Evolutionary conservation across 2,888 invertebrate species (phyloP).

Genomic region (Ctena decussata): DNA sequence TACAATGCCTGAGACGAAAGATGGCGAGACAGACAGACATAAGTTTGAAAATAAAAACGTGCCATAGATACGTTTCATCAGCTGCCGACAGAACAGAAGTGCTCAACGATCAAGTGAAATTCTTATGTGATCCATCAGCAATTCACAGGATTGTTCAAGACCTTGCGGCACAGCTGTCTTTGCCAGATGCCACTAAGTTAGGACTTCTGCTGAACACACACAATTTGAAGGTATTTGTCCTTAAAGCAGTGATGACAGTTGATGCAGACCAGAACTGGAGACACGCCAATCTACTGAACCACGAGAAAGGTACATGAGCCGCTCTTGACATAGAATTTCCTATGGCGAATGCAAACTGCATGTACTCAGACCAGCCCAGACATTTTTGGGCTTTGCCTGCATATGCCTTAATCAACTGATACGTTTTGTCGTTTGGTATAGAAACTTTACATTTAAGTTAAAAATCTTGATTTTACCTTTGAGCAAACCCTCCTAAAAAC

Average conservation of each 20-base stretch:
- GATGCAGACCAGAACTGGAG: background rate
- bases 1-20: background rate
- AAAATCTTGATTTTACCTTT: no score
- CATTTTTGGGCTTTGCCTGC: no score
- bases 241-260: background rate
- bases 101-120: background rate
- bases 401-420: no score
- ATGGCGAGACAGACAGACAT: background rate
- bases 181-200: background rate
- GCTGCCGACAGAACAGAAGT: background rate
- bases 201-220: background rate
- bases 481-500: no score
- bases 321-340: no score
- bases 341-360: no score
- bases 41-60: background rate
- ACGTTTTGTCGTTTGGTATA: no score
- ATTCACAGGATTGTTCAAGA: background rate
- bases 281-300: background rate
- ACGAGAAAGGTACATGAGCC: background rate
- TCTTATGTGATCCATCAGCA: background rate
- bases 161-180: background rate
- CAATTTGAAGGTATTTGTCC: background rate
- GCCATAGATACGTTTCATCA: background rate
- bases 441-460: no score
- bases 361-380: no score